Percentiles rank a stretch among this genome's conserved stretches.
phyloP scores from a whole-genome alignment of 30 jellyfish, hydroid and myxozoan genomes.

The Mastigias papua region DNA sequence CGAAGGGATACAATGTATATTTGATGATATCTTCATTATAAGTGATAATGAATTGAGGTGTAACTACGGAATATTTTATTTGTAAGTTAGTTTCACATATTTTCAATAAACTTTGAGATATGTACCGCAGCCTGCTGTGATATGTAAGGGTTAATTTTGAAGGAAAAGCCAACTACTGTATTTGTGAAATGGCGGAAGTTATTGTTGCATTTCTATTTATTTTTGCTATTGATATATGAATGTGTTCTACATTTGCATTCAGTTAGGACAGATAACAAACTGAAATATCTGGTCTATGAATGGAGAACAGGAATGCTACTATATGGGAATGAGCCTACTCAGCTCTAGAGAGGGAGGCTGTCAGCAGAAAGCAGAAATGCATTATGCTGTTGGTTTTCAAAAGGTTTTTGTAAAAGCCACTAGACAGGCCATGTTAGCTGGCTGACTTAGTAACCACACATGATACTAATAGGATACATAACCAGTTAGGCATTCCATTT shows the following conservation, averaged over 20 bases:
- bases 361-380: background rate
- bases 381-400: background rate
- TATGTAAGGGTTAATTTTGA: too few relatives aligned
- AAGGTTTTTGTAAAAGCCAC: background rate
- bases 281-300: background rate
- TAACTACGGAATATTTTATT: too few relatives aligned
- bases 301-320: background rate
- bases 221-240: background rate
- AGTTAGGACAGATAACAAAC: background rate
- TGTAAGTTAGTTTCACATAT: too few relatives aligned
- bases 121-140: too few relatives aligned
- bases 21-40: too few relatives aligned
- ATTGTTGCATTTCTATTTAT: background rate
- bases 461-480: background rate
- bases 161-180: background rate
- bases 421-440: background rate
- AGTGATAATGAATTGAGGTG: too few relatives aligned
- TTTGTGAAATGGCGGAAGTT: background rate
- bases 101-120: too few relatives aligned
- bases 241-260: background rate
- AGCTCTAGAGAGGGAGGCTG: background rate
- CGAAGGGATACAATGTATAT: too few relatives aligned
- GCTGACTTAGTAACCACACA: background rate
- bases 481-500: background rate
- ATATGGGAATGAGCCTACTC: background rate